Conservation (phyloP, 2,888 invertebrate genomes). For the Hypomecis atomaria region DNA sequence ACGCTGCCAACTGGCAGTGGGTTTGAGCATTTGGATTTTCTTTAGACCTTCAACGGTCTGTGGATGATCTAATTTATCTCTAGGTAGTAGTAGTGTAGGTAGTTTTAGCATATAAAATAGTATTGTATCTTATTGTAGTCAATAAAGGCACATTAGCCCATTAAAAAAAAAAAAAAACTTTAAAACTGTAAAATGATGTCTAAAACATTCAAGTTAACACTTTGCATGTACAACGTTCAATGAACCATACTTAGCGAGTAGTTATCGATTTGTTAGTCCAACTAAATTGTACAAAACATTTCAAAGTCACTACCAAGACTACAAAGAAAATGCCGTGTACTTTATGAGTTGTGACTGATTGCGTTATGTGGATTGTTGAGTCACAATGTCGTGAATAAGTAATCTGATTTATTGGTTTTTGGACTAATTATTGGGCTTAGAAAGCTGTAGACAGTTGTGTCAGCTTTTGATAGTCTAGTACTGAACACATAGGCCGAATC, state of each 20-base stretch:
- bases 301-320: conserved; percentile 7
- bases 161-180: too few species aligned
- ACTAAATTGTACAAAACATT: conserved; percentile 2
- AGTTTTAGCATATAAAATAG: too few species aligned
- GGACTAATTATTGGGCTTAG: not conserved
- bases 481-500: too few species aligned
- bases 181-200: too few species aligned
- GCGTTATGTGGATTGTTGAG: not conserved
- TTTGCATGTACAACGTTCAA: conserved; percentile 4
- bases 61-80: too few species aligned
- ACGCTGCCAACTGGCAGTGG: too few species aligned
- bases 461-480: not conserved
- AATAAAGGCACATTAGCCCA: too few species aligned
- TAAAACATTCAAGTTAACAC: not conserved
- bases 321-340: conserved; percentile 2
- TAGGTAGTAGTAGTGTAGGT: too few species aligned
- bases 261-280: conserved; percentile 4
- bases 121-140: too few species aligned
- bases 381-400: not conserved
- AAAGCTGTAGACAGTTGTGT: not conserved
- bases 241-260: conserved; percentile 2
- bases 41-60: too few species aligned
- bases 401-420: not conserved
- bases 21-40: too few species aligned
- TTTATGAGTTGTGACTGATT: not conserved